phyloP scores from a whole-genome alignment of 2,797 vertebrate species.

The Helarctos malayanus region DNA sequence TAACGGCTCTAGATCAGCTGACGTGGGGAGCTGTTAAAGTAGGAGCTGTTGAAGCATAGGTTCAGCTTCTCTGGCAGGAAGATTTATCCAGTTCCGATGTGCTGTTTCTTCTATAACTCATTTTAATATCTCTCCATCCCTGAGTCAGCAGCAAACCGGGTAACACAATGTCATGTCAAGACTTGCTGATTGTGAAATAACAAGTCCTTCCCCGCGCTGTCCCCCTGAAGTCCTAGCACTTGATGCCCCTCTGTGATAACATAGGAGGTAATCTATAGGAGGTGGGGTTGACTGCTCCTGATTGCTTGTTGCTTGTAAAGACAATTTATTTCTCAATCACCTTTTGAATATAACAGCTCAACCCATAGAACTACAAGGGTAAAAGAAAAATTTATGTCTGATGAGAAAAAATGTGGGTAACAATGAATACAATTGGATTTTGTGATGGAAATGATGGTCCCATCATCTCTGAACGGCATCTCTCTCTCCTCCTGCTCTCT shows the following conservation, averaged over 20 bases:
- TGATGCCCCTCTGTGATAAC: background rate
- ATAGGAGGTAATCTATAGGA: background rate
- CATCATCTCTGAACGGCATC: background rate
- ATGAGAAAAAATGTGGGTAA: background rate
- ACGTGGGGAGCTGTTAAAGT: background rate
- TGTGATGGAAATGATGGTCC: background rate
- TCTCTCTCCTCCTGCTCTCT: background rate
- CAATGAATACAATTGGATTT: slow-evolving; percentile 49
- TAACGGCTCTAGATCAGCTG: background rate
- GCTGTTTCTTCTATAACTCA: background rate
- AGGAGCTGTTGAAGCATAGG: background rate
- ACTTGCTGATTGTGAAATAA: background rate
- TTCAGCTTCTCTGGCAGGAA: background rate
- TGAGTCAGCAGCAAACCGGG: background rate
- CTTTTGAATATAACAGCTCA: background rate
- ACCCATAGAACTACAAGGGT: background rate
- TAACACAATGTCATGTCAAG: background rate
- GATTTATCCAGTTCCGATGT: background rate
- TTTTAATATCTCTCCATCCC: background rate
- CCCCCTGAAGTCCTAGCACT: background rate
- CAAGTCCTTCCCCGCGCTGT: background rate
- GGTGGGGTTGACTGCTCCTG: background rate
- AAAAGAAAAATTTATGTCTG: background rate
- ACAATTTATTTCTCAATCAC: background rate
- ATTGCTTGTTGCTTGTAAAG: background rate